Evolutionary conservation across 2,888 invertebrate genomes (phyloP).

Genomic region (Drosophila gaucha): DNA sequence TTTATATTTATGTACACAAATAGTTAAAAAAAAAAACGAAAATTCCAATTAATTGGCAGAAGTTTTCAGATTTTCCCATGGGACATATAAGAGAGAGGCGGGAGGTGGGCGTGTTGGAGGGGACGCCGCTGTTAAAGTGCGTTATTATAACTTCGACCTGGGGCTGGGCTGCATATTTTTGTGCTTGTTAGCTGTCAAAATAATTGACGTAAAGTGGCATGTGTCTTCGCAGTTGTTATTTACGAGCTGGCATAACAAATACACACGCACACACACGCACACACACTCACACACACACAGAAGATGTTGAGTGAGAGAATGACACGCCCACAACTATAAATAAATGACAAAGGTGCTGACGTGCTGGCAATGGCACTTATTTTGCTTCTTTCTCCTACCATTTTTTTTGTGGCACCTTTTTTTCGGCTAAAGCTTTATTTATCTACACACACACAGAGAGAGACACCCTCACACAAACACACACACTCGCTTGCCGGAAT

Average conservation of each 20-base stretch:
- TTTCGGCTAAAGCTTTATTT: conserved; percentile 17
- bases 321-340: conserved; percentile 65
- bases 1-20: background rate
- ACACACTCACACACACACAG: background rate
- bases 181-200: conserved; percentile 77
- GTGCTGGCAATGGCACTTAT: conserved; percentile 18
- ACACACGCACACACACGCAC: conserved; percentile 2
- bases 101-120: too few species aligned
- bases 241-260: conserved; percentile 58
- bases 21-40: background rate
- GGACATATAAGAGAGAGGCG: too few species aligned
- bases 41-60: conserved; percentile 8
- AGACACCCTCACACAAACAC: conserved; percentile 3
- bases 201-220: conserved; percentile 79
- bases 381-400: background rate
- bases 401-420: conserved; percentile 32
- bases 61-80: conserved; percentile 3
- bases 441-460: too few species aligned
- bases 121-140: too few species aligned
- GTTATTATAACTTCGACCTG: conserved; percentile 55
- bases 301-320: background rate
- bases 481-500: conserved; percentile 6
- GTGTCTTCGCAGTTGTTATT: conserved; percentile 69
- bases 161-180: conserved; percentile 57
- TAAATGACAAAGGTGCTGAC: conserved; percentile 64